A percentile compares a stretch with the other conserved stretches of the same genome.
Evolutionary conservation across 2,888 invertebrate genomes (phyloP).

Genomic region (Callosobruchus maculatus): DNA sequence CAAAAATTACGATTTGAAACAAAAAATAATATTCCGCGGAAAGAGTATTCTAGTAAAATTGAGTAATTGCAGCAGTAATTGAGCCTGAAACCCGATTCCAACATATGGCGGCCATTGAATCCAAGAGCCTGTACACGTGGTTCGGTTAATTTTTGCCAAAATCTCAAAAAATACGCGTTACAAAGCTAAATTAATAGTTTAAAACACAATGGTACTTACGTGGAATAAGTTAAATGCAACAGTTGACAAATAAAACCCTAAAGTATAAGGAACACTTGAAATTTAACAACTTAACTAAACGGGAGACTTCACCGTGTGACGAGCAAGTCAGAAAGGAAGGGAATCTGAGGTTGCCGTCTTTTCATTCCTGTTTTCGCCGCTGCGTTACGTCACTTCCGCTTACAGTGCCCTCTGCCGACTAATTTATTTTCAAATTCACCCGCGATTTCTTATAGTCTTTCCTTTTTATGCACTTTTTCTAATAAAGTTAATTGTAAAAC

Average conservation of each 20-base stretch:
- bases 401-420: slow-evolving; percentile 16
- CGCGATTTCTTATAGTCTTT: neutral
- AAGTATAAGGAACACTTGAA: slow-evolving; percentile 37
- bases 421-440: neutral
- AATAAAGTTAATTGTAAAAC: neutral
- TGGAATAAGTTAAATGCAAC: slow-evolving; percentile 41
- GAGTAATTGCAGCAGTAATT: neutral
- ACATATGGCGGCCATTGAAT: slow-evolving; percentile 47
- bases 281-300: slow-evolving; percentile 38
- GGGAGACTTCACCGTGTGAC: slow-evolving; percentile 45
- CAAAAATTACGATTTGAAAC: slow-evolving; percentile 3
- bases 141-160: slow-evolving; percentile 23
- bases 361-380: slow-evolving; percentile 26
- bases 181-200: slow-evolving; percentile 10
- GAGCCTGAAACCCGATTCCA: slow-evolving; percentile 20
- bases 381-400: slow-evolving; percentile 24
- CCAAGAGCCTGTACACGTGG: slow-evolving; percentile 43
- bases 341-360: slow-evolving; percentile 32
- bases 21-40: neutral
- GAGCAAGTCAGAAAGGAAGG: slow-evolving; percentile 48
- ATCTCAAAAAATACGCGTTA: slow-evolving; percentile 13
- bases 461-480: neutral
- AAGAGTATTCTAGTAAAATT: neutral
- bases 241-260: slow-evolving; percentile 36
- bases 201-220: slow-evolving; percentile 33